Evolutionary conservation across 2,113 vertebrate genomes (phyloP).

Genomic region (Tapirus terrestris): DNA sequence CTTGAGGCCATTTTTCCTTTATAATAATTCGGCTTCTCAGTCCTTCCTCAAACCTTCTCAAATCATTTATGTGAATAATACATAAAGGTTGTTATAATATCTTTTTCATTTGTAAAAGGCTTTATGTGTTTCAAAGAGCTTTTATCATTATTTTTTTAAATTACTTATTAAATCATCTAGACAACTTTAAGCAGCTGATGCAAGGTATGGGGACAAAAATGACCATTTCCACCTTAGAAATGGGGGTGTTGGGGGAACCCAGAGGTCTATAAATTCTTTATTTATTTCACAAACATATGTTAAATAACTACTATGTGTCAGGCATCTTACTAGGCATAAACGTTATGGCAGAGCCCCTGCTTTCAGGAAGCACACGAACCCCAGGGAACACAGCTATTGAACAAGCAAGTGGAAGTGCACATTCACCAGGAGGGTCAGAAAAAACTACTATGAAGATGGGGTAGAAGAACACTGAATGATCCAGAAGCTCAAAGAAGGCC

Average conservation of each 20-base stretch:
- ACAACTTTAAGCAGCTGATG: not conserved
- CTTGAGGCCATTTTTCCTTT: not conserved
- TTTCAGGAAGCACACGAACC: not conserved
- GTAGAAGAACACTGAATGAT: not conserved
- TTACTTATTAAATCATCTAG: not conserved
- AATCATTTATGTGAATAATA: not conserved
- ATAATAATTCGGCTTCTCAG: not conserved
- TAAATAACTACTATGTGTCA: not conserved
- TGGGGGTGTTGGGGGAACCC: accelerated
- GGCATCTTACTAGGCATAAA: not conserved
- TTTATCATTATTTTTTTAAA: not conserved
- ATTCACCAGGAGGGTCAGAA: not conserved
- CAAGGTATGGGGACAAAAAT: not conserved
- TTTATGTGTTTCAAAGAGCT: not conserved
- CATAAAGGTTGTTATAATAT: not conserved
- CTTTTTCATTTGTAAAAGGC: not conserved
- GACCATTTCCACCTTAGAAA: not conserved
- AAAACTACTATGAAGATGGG: not conserved
- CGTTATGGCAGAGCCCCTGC: not conserved
- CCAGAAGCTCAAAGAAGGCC: not conserved
- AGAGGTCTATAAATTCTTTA: not conserved
- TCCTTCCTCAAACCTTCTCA: not conserved
- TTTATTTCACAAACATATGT: not conserved
- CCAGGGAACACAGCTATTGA: not conserved
- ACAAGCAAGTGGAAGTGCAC: not conserved